Conservation (phyloP, 2,888 invertebrate species). For the Ophonus ardosiacus region DNA sequence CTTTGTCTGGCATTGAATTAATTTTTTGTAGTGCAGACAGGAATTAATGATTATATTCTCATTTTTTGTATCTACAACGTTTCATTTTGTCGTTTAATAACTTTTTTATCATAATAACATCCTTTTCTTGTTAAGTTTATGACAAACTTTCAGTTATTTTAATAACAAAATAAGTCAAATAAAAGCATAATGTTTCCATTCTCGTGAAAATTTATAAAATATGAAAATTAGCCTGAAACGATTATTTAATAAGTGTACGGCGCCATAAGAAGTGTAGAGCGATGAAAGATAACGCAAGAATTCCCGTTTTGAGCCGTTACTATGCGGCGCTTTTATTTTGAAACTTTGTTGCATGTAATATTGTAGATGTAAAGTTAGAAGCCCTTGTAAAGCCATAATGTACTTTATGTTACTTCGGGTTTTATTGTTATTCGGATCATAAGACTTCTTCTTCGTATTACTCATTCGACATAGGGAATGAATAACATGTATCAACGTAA, state of each 20-base stretch:
- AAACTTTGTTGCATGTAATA: slow-evolving; percentile 61
- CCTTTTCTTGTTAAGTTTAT: neutral
- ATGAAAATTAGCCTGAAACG: neutral
- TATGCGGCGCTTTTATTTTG: slow-evolving; percentile 53
- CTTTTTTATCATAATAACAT: neutral
- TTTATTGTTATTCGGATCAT: slow-evolving; percentile 62
- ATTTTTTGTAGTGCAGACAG: neutral
- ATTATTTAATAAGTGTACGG: slow-evolving; percentile 6
- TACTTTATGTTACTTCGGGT: slow-evolving; percentile 57
- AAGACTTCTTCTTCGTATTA: slow-evolving; percentile 50
- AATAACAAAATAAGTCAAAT: neutral
- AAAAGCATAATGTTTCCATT: neutral
- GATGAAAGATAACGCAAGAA: slow-evolving; percentile 35
- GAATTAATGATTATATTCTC: neutral
- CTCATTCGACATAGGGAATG: slow-evolving; percentile 4
- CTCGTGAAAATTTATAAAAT: slow-evolving; percentile 17
- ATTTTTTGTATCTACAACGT: neutral
- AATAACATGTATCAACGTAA: slow-evolving; percentile 14
- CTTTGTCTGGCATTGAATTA: neutral
- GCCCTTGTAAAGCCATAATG: slow-evolving; percentile 61
- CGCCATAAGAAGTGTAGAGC: neutral
- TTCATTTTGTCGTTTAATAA: neutral
- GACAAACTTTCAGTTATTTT: neutral
- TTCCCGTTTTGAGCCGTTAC: slow-evolving; percentile 19
- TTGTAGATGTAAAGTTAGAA: slow-evolving; percentile 60